Conservation (phyloP, 2,797 vertebrate genomes). For the Sus cebifrons region DNA sequence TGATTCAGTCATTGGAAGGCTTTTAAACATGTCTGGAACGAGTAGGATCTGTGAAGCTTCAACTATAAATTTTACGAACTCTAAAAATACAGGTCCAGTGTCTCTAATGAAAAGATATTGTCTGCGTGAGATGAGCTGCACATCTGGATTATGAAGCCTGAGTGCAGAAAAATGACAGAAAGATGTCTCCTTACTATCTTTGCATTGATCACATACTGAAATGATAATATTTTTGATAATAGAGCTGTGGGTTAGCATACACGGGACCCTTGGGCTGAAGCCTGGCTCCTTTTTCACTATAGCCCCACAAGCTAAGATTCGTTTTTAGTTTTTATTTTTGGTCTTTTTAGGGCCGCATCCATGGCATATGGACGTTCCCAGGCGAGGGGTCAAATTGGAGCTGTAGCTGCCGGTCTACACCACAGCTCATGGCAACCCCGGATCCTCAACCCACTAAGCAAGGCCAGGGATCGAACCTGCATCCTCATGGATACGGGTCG, state of each 20-base stretch:
- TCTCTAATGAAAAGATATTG: neutral
- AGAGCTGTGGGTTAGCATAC: fast-evolving
- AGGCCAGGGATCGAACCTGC: no score
- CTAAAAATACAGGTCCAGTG: neutral
- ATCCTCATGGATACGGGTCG: no score
- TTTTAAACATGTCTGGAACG: neutral
- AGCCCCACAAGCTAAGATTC: neutral
- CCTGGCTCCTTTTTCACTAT: neutral
- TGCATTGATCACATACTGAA: neutral
- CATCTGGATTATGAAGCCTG: neutral
- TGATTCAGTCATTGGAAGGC: neutral
- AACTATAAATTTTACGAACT: neutral
- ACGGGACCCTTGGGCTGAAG: neutral
- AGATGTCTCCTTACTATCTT: neutral
- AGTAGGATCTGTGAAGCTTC: neutral
- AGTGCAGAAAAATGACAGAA: neutral
- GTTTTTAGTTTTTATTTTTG: neutral
- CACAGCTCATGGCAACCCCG: no score
- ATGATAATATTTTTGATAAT: neutral
- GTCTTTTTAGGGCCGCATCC: no score
- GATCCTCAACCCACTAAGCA: no score
- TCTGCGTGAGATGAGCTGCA: neutral
- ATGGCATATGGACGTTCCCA: no score
- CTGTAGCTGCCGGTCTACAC: no score
- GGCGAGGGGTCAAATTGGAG: no score